Percentiles rank a stretch among this genome's conserved stretches.
phyloP scores from a whole-genome alignment of 1,140 invertebrate genomes.

The Bathynomus jamesi region DNA sequence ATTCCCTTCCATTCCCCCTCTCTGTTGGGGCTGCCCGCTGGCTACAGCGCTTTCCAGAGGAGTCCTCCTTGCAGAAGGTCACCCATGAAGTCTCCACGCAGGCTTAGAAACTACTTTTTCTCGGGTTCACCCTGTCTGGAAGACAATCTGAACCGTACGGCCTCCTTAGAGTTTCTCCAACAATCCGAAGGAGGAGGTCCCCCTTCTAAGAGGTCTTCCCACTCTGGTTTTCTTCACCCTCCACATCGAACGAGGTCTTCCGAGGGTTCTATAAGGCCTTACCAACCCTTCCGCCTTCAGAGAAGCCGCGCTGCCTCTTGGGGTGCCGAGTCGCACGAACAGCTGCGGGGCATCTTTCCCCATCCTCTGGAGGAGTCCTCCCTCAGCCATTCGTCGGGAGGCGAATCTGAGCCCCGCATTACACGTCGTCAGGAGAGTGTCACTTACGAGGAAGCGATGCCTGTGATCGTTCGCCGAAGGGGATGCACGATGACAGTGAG shows the following conservation, averaged over 20 bases:
- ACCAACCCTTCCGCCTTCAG: background rate
- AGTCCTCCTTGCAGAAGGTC: background rate
- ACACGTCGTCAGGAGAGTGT: constrained; percentile 40
- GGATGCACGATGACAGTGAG: constrained; percentile 45
- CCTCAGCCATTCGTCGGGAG: background rate
- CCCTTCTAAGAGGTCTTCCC: background rate
- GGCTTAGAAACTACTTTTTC: background rate
- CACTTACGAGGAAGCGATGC: constrained; percentile 45
- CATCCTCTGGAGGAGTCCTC: background rate
- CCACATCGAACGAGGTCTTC: background rate
- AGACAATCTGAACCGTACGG: background rate
- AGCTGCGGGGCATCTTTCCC: background rate
- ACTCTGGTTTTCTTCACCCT: background rate
- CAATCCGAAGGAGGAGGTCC: background rate
- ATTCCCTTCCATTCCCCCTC: background rate
- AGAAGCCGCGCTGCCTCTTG: background rate
- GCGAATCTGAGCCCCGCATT: background rate
- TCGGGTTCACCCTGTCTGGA: background rate
- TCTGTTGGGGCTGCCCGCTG: background rate
- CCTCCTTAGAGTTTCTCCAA: background rate
- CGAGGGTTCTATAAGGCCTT: background rate
- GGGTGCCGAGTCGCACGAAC: background rate
- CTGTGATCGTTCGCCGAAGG: constrained; percentile 45
- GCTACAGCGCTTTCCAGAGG: background rate
- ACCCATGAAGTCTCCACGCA: background rate